These are phyloP conservation scores for Camponotus pennsylvanicus DNA, from an alignment of 1,140 invertebrate species.

Conservation along the genomic window DNA sequence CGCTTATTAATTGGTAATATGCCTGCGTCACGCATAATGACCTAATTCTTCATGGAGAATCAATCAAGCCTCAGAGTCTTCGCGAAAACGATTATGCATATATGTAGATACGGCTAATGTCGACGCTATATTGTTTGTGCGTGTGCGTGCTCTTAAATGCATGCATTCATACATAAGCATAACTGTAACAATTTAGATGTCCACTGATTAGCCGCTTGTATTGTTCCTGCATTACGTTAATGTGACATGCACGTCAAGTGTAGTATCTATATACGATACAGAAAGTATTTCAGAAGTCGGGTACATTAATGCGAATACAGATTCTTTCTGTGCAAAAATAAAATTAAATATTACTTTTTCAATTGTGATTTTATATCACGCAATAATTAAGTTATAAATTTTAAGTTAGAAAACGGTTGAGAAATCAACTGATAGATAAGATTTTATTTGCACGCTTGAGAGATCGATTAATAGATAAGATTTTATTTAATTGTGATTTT, in stretches of 20 bases:
- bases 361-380: neutral
- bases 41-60: constrained; percentile 55
- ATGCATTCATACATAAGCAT: constrained; percentile 55
- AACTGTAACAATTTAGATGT: constrained; percentile 62
- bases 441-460: too few species aligned
- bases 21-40: constrained; percentile 23
- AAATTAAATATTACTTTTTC: neutral
- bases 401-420: neutral
- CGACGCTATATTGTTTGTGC: constrained; percentile 34
- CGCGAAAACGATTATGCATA: neutral
- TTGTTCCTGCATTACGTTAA: constrained; percentile 60
- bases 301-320: too few species aligned
- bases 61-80: neutral
- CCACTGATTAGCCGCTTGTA: constrained; percentile 50
- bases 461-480: neutral
- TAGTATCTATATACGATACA: neutral
- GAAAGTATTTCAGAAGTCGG: neutral
- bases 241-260: constrained; percentile 16
- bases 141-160: constrained; percentile 28
- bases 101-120: constrained; percentile 38
- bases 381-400: neutral
- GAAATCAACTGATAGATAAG: neutral
- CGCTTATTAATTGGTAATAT: constrained; percentile 61
- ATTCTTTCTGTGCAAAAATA: neutral
- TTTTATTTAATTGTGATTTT: constrained; percentile 2